These are phyloP conservation scores for Drosophila tropicalis DNA, from an alignment of 1,140 invertebrate genomes.

Conservation along the genomic window DNA sequence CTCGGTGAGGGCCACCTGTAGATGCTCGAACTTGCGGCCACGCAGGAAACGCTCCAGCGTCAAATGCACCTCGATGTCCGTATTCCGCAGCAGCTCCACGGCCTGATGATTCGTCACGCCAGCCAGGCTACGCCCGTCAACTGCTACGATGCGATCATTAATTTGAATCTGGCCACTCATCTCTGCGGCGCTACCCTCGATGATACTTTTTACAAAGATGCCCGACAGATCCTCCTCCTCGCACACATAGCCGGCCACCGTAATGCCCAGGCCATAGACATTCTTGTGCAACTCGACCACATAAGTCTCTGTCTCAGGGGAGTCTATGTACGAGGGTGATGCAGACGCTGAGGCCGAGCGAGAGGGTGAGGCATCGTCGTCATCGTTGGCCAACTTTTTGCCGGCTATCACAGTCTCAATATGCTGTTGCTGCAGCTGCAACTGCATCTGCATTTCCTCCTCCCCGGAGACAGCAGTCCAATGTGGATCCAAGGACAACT, in stretches of 20 bases:
- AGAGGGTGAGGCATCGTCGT: constrained; percentile 42
- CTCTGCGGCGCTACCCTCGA: constrained; percentile 95
- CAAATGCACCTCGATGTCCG: constrained; percentile 91
- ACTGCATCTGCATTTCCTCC: constrained; percentile 28
- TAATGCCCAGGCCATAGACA: constrained; percentile 88
- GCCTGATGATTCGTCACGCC: constrained; percentile 95
- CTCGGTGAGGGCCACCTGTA: constrained; percentile 90
- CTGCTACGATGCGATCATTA: constrained; percentile 96
- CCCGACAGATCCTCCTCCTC: constrained; percentile 92
- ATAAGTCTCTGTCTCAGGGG: constrained; percentile 85
- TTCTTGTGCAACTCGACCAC: constrained; percentile 87
- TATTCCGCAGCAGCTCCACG: constrained; percentile 92
- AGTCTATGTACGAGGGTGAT: constrained; percentile 73
- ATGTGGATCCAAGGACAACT: constrained; percentile 58
- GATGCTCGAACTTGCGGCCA: constrained; percentile 94
- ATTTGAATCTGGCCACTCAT: constrained; percentile 93
- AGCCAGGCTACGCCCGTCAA: constrained; percentile 91
- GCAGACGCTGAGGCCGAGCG: constrained; percentile 52
- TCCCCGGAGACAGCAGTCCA: constrained; percentile 40
- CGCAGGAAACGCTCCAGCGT: constrained; percentile 93
- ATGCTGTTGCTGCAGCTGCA: constrained; percentile 16
- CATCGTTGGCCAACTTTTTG: constrained; percentile 56
- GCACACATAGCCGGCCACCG: constrained; percentile 88
- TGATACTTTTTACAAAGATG: constrained; percentile 98
- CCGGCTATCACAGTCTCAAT: constrained; percentile 78